Percentiles rank a stretch among this genome's conserved stretches.
These are phyloP conservation scores for Candidula unifasciata DNA, from an alignment of 2,888 invertebrate species.

Conservation along the genomic window DNA sequence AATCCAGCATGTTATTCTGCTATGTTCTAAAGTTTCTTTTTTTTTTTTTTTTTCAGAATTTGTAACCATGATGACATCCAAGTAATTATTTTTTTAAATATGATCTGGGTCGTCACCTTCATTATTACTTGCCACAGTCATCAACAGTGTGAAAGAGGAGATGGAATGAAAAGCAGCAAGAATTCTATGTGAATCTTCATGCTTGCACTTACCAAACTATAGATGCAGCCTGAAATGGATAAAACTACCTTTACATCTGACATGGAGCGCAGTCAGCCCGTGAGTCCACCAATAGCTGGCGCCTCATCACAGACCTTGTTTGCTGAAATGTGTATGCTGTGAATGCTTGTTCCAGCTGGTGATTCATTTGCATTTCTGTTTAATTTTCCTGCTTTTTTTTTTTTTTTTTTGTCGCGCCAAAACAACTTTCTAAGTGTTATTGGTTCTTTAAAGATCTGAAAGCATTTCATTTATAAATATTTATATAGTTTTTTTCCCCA, in stretches of 20 bases:
- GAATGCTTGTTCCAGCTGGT: slow-evolving; percentile 27
- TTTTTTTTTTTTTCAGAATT: slow-evolving; percentile 65
- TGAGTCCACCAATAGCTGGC: no score
- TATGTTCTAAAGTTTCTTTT: neutral
- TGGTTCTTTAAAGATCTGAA: slow-evolving; percentile 11
- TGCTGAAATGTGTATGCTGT: slow-evolving; percentile 50
- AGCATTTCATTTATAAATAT: neutral
- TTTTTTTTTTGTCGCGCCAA: neutral
- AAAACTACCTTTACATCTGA: no score
- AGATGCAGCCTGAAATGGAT: slow-evolving; percentile 21
- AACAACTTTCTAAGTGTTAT: slow-evolving; percentile 9
- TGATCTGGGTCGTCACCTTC: slow-evolving; percentile 38
- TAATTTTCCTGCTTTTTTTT: neutral
- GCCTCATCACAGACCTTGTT: slow-evolving; percentile 39
- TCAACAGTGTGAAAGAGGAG: slow-evolving; percentile 39
- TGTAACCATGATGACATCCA: slow-evolving; percentile 72
- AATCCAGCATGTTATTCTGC: no score
- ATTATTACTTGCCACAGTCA: slow-evolving; percentile 39
- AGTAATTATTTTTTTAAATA: slow-evolving; percentile 60
- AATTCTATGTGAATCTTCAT: no score
- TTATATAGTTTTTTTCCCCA: no score
- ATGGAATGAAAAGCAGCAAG: slow-evolving; percentile 35
- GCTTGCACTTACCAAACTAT: neutral
- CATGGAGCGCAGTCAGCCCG: no score
- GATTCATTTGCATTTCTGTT: neutral